Percentiles rank a stretch among this genome's conserved stretches.
These are phyloP conservation scores for Helicorthomorpha holstii DNA, from an alignment of 1,140 invertebrate species.

Conservation along the genomic window DNA sequence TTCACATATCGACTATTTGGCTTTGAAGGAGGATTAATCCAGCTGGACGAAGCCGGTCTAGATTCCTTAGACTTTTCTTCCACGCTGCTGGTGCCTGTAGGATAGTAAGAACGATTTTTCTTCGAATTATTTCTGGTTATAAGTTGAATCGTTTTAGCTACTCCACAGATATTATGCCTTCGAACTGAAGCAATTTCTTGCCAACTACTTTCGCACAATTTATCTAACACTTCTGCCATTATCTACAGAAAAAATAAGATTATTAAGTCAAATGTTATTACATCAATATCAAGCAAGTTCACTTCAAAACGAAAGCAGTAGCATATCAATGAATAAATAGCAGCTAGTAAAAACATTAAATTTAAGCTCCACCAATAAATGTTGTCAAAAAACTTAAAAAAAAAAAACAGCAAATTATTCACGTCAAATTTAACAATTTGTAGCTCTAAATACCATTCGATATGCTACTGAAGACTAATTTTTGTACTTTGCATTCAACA, in stretches of 20 bases:
- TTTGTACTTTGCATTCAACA: constrained; percentile 61
- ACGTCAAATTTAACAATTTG: not conserved
- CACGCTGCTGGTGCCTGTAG: too few relatives aligned
- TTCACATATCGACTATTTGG: not conserved
- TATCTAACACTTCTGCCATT: not conserved
- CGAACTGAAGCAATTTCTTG: not conserved
- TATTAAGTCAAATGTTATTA: not conserved
- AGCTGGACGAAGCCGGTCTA: too few relatives aligned
- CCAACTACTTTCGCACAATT: not conserved
- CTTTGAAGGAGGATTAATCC: not conserved
- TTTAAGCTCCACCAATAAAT: not conserved
- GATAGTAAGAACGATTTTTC: too few relatives aligned
- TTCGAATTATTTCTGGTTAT: not conserved
- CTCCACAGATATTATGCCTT: not conserved
- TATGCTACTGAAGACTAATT: not conserved
- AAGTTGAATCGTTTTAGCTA: not conserved
- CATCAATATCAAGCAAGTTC: not conserved
- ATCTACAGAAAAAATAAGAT: not conserved
- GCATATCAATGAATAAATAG: not conserved
- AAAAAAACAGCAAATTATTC: not conserved
- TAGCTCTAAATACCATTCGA: not conserved
- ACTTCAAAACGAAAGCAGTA: not conserved
- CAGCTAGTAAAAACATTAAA: not conserved
- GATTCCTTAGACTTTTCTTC: too few relatives aligned
- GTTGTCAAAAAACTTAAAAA: not conserved